Evolutionary conservation across 2,113 vertebrate genomes (phyloP).

Genomic region (Chloropsis hardwickii): DNA sequence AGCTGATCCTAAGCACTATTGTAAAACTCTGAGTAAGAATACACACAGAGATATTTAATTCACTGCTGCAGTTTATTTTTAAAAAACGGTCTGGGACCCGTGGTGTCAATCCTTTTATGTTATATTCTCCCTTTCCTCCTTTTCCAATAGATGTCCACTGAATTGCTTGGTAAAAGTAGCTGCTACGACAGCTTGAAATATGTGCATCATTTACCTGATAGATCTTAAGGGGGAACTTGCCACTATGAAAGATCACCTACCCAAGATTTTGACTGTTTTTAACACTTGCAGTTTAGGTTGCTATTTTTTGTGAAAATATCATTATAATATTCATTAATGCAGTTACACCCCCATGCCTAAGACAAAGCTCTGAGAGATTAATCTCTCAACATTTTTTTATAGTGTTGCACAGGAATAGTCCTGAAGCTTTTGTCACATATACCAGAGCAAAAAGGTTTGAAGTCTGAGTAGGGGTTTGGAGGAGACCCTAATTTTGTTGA

Average conservation of each 20-base stretch:
- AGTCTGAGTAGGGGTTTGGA: background rate
- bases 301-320: constrained; percentile 20
- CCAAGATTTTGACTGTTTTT: constrained; percentile 12
- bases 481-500: background rate
- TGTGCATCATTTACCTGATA: constrained; percentile 24
- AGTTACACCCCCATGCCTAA: background rate
- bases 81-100: background rate
- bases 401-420: background rate
- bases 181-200: constrained; percentile 36
- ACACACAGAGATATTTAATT: background rate
- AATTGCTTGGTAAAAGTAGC: background rate
- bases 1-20: background rate
- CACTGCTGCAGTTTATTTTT: background rate
- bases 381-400: background rate
- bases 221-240: constrained; percentile 21
- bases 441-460: background rate
- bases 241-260: constrained; percentile 33
- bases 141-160: background rate
- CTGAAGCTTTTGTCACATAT: background rate
- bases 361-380: constrained; percentile 2
- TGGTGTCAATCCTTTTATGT: background rate
- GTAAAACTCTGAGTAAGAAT: background rate
- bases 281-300: background rate
- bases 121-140: background rate
- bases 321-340: constrained; percentile 8